Base-by-base conservation (phyloP, 2,797 vertebrate species). In the Gadopsis marmoratus region DNA sequence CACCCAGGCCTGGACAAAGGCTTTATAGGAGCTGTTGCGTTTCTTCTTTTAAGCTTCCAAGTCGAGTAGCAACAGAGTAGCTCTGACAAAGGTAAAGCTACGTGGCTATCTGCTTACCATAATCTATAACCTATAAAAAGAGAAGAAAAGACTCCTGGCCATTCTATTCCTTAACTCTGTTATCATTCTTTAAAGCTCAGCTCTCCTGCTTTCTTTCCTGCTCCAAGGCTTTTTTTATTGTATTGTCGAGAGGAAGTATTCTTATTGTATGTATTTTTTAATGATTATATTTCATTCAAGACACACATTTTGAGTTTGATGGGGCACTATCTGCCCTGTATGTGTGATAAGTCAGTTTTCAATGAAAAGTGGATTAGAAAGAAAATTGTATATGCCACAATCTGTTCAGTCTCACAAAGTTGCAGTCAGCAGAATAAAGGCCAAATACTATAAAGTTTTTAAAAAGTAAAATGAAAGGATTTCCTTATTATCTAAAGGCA, bases 61-160 rank as follows among this genome's bases (percentile, higher is more conserved):
- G 90, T 90, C 54, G 79, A 91, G 86, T 61, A 69, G 89, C 77
- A 73, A 84, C 64, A 64, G 81, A 86, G 89, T 79, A 75, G 78
- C 76, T 88, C 83, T 81, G 88, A 91, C 93, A 91, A 89, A 93
- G 93, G 88, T 91, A 86, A 91, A 88, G 84, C 85, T 64, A 78
- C 29, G 48, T 68, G 70, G 87, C 89, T 92, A 93, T 93, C 93
- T 94, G 85, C 93, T 94, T 94, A 94, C 90, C 92, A 85, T 95
- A 94, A 95, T 95, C 93, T 95, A 83, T 91, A 88, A 91, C 88
- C 88, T 90, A 87, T 89, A 88, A 88, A 83, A 86, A 81, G 82
- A 89, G 89, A 85, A 88, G 87, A 93, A 92, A 92, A 85, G 85
- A 84, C 86, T 87, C 81, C 81, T 82, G 91, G 84, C 91, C 86